phyloP scores from a whole-genome alignment of 2,888 invertebrate genomes.

The Ganaspis brasiliensis region DNA sequence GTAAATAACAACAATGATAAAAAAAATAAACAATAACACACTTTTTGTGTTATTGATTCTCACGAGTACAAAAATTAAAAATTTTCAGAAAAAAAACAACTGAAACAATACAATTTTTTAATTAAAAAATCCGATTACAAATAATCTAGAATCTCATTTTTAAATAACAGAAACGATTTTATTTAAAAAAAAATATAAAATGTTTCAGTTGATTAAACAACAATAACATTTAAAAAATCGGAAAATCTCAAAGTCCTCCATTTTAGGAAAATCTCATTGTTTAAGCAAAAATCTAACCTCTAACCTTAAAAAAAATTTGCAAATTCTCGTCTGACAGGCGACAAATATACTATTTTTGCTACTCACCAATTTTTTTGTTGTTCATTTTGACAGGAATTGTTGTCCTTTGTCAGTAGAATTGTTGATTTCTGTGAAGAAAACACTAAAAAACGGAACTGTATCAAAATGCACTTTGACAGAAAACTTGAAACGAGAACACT shows the following conservation, averaged over 20 bases:
- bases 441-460: background rate
- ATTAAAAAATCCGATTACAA: too few species aligned
- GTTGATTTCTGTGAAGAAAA: conserved; percentile 38
- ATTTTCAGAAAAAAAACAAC: too few species aligned
- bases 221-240: background rate
- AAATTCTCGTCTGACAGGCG: background rate
- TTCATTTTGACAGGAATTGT: conserved; percentile 49
- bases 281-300: background rate
- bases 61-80: too few species aligned
- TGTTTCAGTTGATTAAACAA: too few species aligned
- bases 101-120: too few species aligned
- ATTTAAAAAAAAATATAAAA: too few species aligned
- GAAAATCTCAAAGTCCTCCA: background rate
- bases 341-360: background rate
- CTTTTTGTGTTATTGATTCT: too few species aligned
- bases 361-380: conserved; percentile 54
- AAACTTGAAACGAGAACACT: background rate
- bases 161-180: too few species aligned
- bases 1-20: too few species aligned
- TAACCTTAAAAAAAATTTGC: background rate
- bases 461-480: conserved; percentile 8
- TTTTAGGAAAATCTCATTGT: background rate
- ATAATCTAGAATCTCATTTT: too few species aligned
- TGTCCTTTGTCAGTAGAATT: background rate
- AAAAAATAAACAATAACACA: too few species aligned